Conservation (phyloP, 2,888 invertebrate genomes). For the Eudasyphora cyanicolor region DNA sequence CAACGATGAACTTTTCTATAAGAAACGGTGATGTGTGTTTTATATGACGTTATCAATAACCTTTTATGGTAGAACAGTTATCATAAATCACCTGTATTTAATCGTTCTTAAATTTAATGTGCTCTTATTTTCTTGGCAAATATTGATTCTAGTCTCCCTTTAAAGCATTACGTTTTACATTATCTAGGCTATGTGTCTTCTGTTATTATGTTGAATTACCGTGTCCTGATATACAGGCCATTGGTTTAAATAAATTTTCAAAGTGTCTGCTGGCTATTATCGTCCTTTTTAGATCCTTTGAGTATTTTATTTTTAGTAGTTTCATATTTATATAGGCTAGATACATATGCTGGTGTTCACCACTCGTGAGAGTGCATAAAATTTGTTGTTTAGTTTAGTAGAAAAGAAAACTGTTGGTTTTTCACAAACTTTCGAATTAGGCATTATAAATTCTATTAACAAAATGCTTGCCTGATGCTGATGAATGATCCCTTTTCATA, state of each 20-base stretch:
- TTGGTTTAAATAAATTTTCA: too few species aligned
- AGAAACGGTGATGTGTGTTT: too few species aligned
- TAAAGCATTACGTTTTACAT: not conserved
- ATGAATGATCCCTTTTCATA: not conserved
- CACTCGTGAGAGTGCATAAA: not conserved
- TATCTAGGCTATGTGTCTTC: not conserved
- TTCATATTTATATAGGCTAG: not conserved
- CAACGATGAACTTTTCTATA: too few species aligned
- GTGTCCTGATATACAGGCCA: not conserved
- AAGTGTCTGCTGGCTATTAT: not conserved
- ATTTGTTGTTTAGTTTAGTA: not conserved
- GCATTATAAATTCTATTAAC: constrained; percentile 6
- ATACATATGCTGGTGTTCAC: not conserved
- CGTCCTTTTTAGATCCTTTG: not conserved
- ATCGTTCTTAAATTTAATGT: too few species aligned
- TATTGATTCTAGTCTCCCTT: too few species aligned
- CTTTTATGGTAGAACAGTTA: too few species aligned
- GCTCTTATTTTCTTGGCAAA: too few species aligned
- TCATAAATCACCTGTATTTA: too few species aligned
- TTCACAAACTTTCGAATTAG: not conserved
- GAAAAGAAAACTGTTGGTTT: not conserved
- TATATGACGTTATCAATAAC: too few species aligned
- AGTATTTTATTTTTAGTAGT: not conserved
- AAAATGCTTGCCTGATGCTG: not conserved
- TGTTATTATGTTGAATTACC: too few species aligned